phyloP scores from a whole-genome alignment of 1,140 invertebrate genomes.

The Heliconius nattereri region DNA sequence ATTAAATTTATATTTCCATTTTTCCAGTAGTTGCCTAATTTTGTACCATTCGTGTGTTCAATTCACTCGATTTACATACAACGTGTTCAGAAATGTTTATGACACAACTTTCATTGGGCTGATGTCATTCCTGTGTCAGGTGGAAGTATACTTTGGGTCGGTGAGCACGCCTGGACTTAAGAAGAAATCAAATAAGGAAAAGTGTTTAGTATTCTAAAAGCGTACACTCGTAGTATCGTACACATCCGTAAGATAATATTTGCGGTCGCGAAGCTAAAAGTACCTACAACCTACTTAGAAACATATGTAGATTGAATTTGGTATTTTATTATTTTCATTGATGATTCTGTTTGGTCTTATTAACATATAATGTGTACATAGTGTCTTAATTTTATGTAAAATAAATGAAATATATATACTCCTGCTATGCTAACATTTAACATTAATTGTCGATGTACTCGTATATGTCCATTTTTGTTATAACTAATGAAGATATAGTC shows the following conservation, averaged over 20 bases:
- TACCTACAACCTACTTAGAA: conserved; percentile 18
- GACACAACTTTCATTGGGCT: conserved; percentile 44
- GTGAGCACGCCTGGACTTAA: conserved; percentile 36
- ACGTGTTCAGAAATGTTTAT: conserved; percentile 4
- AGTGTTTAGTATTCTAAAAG: conserved; percentile 42
- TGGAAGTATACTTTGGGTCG: conserved; percentile 36
- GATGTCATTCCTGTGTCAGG: conserved; percentile 52
- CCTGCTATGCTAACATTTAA: not conserved
- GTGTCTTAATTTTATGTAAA: not conserved
- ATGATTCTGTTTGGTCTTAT: not conserved
- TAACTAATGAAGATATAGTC: not conserved
- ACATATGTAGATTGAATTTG: conserved; percentile 3
- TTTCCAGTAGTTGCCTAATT: conserved; percentile 7
- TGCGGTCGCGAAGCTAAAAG: conserved; percentile 29
- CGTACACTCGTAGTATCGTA: conserved; percentile 24
- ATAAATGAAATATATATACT: not conserved
- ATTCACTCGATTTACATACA: conserved; percentile 21
- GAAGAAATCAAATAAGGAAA: conserved; percentile 49
- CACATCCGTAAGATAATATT: conserved; percentile 39
- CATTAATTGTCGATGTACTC: not conserved
- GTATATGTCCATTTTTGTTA: not conserved
- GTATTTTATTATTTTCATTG: not conserved
- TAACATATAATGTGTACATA: too few species aligned
- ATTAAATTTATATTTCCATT: too few species aligned
- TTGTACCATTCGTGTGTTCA: conserved; percentile 6